Conservation (phyloP, 2,888 invertebrate species). For the Chaitophorus viminalis region DNA sequence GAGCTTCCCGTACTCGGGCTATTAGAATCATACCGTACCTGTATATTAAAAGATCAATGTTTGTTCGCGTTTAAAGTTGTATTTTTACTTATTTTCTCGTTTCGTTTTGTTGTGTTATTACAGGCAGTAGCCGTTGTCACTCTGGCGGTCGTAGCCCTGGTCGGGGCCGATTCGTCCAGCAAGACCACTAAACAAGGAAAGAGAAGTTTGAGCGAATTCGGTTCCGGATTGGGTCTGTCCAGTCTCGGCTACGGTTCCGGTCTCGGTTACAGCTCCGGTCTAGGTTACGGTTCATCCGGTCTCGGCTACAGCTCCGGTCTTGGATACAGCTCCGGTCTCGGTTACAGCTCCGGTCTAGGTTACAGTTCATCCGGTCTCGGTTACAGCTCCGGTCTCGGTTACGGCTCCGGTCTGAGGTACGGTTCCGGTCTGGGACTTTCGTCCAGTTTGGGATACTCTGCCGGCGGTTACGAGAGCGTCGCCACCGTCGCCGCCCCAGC, state of each 20-base stretch:
- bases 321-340: neutral
- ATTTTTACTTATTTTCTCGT: too few species aligned
- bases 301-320: neutral
- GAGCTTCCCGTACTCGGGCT: too few species aligned
- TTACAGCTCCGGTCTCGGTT: neutral
- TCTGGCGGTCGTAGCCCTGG: slow-evolving; percentile 39
- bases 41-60: too few species aligned
- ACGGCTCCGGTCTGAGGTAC: neutral
- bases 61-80: too few species aligned
- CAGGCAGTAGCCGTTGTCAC: neutral
- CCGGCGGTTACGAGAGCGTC: slow-evolving; percentile 3
- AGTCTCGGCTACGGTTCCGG: slow-evolving; percentile 6
- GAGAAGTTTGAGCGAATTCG: neutral
- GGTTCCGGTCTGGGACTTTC: neutral
- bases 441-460: neutral
- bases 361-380: neutral
- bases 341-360: slow-evolving; percentile 5
- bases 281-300: neutral
- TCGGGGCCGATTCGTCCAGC: slow-evolving; percentile 7
- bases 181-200: slow-evolving; percentile 3
- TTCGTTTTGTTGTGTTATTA: neutral
- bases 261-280: neutral
- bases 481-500: slow-evolving; percentile 11
- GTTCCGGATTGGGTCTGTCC: neutral
- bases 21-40: too few species aligned